Evolutionary conservation across 2,888 invertebrate genomes (phyloP).

Genomic region (Sabatieria punctata): DNA sequence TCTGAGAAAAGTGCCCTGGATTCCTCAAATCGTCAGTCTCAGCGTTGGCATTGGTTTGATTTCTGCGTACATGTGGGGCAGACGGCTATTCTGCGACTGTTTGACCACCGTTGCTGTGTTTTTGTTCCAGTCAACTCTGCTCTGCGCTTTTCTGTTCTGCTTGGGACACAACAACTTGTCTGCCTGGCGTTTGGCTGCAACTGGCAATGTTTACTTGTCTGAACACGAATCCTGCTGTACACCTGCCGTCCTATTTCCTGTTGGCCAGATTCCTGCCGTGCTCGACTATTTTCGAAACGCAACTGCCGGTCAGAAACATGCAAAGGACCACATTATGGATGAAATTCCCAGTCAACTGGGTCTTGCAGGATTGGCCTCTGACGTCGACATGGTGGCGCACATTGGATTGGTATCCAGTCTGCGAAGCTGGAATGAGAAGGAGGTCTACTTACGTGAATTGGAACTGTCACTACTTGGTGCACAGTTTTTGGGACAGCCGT

Average conservation of each 20-base stretch:
- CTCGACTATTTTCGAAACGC: background rate
- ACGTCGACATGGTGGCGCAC: constrained; percentile 16
- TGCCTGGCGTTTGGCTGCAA: too few species aligned
- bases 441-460: too few species aligned
- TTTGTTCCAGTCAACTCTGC: background rate
- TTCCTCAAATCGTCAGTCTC: constrained; percentile 10
- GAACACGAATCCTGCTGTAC: constrained; percentile 20
- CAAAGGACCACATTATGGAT: constrained; percentile 20
- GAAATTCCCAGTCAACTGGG: constrained; percentile 12
- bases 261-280: constrained; percentile 8
- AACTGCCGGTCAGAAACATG: constrained; percentile 9
- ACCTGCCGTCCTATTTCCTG: constrained; percentile 17
- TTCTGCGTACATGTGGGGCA: constrained; percentile 7
- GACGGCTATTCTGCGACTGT: constrained; percentile 4
- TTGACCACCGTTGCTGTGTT: background rate
- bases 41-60: constrained; percentile 7
- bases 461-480: too few species aligned
- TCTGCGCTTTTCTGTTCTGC: background rate
- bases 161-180: background rate
- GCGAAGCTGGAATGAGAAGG: too few species aligned
- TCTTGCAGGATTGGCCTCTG: constrained; percentile 14
- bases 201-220: constrained; percentile 16
- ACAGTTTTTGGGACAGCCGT: too few species aligned
- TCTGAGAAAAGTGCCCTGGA: constrained; percentile 16
- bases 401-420: too few species aligned